Conservation (phyloP, 2,797 vertebrate genomes). For the Arctocebus calabarensis region DNA sequence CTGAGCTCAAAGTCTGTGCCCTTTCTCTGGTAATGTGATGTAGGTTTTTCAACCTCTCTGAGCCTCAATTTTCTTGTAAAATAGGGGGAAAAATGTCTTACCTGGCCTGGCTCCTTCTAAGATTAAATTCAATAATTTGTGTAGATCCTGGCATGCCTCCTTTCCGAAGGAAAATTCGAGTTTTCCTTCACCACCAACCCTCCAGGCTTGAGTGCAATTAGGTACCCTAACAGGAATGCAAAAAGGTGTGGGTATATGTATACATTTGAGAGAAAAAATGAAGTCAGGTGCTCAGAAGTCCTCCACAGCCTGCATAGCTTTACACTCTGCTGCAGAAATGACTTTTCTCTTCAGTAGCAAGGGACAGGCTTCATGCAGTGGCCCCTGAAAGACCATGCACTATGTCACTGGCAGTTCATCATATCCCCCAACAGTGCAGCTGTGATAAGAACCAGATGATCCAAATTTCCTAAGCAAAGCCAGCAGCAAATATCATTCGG, state of each 20-base stretch:
- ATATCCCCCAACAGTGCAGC: conserved; percentile 70
- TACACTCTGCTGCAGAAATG: conserved; percentile 2
- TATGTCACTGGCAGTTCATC: conserved; percentile 83
- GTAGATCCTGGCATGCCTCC: neutral
- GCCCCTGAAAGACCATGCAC: conserved; percentile 74
- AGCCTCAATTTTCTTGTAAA: neutral
- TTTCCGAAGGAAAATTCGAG: no score
- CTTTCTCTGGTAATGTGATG: neutral
- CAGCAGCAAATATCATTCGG: conserved; percentile 68
- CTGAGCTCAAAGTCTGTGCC: neutral
- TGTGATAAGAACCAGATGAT: conserved; percentile 87
- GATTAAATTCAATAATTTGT: neutral
- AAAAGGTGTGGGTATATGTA: neutral
- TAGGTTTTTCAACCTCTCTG: neutral
- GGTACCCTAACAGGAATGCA: neutral
- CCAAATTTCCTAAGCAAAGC: conserved; percentile 84
- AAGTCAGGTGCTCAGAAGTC: neutral
- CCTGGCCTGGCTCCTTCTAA: neutral
- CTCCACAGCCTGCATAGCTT: neutral
- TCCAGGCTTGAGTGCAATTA: neutral
- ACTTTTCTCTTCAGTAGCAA: conserved; percentile 82
- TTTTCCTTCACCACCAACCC: neutral
- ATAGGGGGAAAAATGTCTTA: neutral
- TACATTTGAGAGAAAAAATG: neutral
- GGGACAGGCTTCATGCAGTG: conserved; percentile 75